These are phyloP conservation scores for Hydrozoanthus tunicans DNA, from an alignment of 64 coral and sea anemone species.

Conservation along the genomic window DNA sequence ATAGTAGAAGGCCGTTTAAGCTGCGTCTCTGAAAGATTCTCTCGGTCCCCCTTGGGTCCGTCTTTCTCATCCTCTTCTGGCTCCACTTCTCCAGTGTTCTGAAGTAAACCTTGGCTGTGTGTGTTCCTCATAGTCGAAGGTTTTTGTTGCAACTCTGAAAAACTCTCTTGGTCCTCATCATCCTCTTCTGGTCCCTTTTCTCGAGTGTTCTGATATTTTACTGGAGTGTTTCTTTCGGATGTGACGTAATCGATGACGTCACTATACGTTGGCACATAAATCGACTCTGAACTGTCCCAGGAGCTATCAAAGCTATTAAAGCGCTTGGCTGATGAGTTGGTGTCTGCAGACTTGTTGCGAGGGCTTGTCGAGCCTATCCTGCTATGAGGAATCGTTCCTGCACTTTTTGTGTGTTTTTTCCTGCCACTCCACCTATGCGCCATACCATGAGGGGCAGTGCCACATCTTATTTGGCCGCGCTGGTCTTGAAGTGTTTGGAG, in stretches of 20 bases:
- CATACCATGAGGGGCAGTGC: neutral
- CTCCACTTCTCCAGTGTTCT: neutral
- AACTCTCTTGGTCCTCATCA: no score
- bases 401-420: slow-evolving; percentile 14
- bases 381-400: neutral
- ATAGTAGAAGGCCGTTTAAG: neutral
- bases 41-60: neutral
- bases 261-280: neutral
- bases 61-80: neutral
- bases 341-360: neutral
- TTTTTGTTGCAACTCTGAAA: neutral
- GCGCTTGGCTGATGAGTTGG: neutral
- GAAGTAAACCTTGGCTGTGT: neutral
- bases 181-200: no score
- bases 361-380: neutral
- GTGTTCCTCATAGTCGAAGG: slow-evolving; percentile 7
- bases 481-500: neutral
- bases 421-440: neutral
- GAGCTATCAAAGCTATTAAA: slow-evolving; percentile 8
- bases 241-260: slow-evolving; percentile 39
- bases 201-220: neutral
- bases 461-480: neutral
- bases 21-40: neutral
- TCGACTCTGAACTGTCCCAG: slow-evolving; percentile 19
- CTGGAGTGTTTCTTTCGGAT: slow-evolving; percentile 9